Base-by-base conservation (phyloP, 2,888 invertebrate species). In the Hemistola chrysoprasaria region DNA sequence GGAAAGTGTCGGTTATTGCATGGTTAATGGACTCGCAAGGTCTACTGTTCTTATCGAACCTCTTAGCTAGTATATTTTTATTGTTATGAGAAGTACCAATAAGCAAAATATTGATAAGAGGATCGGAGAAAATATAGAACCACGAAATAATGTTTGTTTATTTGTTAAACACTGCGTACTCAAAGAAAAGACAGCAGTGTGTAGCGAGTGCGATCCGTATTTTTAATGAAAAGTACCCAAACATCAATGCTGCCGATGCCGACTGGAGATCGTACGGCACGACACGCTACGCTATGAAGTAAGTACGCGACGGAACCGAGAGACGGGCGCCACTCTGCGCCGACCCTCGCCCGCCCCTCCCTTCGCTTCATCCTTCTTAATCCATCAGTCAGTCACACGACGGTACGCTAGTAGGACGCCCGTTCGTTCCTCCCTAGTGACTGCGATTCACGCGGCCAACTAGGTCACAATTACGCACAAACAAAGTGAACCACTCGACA, bases 311-410 rank as follows among this genome's bases (percentile, higher is more conserved):
- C 41, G 47, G 56, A 52, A 42, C 35, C 53, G 49, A 46, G 50
- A 53, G 53, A 50, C 53, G 50, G 51, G 51, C 54, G 49, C 50
- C 50, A 47, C 50, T 42, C 65, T 65, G 64, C 69, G 62, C 66
- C 68, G 61, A 54, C 58, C 55, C 67, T 67, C 69, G 51, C 66
- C 63, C 62, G 57, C 66, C 57, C 54, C 55, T 50, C 68, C 67
- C 67, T 62, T 65, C 67, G 64, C 67, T 70, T 60, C 53, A 53
- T 56, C 64, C 61, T 59, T 54, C 65, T 77, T 75, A 76, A 81
- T 71, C 75, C 71, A 72, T 83, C 82, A 77, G 76, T 86, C 87
- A 87, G 87, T 87, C 85, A 84, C 62, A 75, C 68, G 65, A 76
- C 66, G 65, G 70, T 72, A 71, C 71, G 74, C 68, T 68, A 33